These are phyloP conservation scores for Todus mexicanus DNA, from an alignment of 2,797 vertebrate genomes.

Conservation along the genomic window DNA sequence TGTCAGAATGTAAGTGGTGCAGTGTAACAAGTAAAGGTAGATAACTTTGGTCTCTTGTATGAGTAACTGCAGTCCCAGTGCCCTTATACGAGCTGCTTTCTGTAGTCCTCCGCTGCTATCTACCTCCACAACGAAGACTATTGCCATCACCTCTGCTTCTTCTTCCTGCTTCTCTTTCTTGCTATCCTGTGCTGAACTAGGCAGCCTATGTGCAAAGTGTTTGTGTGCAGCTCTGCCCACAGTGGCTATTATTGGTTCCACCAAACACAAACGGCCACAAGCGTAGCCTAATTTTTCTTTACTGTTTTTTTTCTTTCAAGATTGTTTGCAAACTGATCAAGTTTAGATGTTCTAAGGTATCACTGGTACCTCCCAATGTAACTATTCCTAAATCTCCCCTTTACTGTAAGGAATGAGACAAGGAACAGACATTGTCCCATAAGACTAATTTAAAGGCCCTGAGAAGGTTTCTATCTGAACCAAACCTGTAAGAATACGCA, in stretches of 20 bases:
- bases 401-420: background rate
- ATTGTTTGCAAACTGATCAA: background rate
- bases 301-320: background rate
- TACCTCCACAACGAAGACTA: background rate
- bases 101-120: background rate
- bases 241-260: background rate
- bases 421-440: background rate
- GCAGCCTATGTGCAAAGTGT: background rate
- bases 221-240: background rate
- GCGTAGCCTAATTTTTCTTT: background rate
- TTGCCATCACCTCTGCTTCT: background rate
- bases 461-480: background rate
- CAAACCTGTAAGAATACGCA: rapidly evolving
- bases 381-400: background rate
- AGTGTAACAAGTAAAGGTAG: background rate
- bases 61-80: background rate
- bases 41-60: background rate
- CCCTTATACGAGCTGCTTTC: background rate
- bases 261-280: background rate
- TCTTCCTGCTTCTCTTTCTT: background rate
- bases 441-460: background rate
- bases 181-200: background rate
- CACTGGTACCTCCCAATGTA: background rate
- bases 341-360: background rate
- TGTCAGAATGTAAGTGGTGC: background rate